Evolutionary conservation across 2,113 vertebrate genomes (phyloP).

Genomic region (Peucedramus taeniatus): DNA sequence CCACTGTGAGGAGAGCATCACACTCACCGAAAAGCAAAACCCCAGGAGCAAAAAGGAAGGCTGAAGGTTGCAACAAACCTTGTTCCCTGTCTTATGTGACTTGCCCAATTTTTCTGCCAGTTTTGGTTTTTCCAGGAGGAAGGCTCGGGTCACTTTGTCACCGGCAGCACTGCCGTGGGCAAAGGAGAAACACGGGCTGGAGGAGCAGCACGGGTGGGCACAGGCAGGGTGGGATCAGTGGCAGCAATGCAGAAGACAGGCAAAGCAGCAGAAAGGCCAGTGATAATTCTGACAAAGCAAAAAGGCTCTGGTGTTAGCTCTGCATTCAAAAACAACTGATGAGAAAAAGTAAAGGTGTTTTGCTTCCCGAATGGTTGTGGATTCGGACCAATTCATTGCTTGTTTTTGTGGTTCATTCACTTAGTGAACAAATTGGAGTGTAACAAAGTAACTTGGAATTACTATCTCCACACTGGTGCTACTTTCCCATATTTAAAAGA

Average conservation of each 20-base stretch:
- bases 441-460: neutral
- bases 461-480: neutral
- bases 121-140: neutral
- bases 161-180: accelerated
- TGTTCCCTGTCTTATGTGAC: accelerated
- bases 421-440: neutral
- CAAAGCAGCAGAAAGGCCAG: neutral
- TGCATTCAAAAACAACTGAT: neutral
- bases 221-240: no score
- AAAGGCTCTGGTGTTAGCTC: neutral
- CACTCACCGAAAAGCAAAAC: neutral
- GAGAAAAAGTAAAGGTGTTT: neutral
- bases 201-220: neutral
- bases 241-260: neutral
- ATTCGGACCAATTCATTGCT: neutral
- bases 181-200: neutral
- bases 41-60: neutral
- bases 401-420: neutral
- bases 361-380: neutral
- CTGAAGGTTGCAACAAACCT: neutral
- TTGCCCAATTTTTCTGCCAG: neutral
- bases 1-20: accelerated
- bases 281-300: neutral
- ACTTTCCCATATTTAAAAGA: neutral
- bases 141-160: neutral